Base-by-base conservation (phyloP, 2,888 invertebrate species). In the Trilocha varians region DNA sequence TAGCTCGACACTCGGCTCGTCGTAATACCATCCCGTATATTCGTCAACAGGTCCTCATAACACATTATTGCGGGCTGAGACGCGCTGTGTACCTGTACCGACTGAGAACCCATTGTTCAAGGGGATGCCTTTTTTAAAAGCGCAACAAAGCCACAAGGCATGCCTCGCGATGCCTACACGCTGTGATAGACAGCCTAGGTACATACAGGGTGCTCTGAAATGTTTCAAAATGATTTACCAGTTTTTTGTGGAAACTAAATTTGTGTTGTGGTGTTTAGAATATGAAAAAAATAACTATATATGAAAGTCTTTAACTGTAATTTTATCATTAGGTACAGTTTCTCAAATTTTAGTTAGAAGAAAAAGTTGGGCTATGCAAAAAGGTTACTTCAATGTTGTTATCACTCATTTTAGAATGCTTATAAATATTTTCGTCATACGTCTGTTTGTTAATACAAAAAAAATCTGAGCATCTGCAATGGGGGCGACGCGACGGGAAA, bases 131-230 rank as follows among this genome's bases (percentile, higher is more conserved):
- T 70, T 65, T 69, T 69, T 63, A 73, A 78, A 80, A 77, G 78
- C 70, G 68, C 80, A 79, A 83, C 80, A 84, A 80, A 78, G 80
- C 82, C 80, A 61, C 78, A 79, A 75, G 74, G 76, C 77, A 70
- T 71, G 68, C 66, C 56, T 62, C 65, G 58, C 47, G 60, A 50
- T 59, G 65, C 57, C 61, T 66, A 50, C 63, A 50, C 57, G 59
- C 62, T 65, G 53, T 67, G 67, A 78, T 75, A 78, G 73, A 71
- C 70, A 62, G 53, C 53, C 55, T 48, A 49, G 39, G 36, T 57
- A 42, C 47, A 35, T 68, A 78, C 68, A 73, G 74, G 59, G 0
- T 69, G 78, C 5, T 39, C 3, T 3, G 5, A 11, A 43, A 40
- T 18, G 16, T 3, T 34, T 33, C 32, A 14, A 40, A 25, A 16